These are phyloP conservation scores for Drepana falcataria DNA, from an alignment of 2,888 invertebrate genomes.

Conservation along the genomic window DNA sequence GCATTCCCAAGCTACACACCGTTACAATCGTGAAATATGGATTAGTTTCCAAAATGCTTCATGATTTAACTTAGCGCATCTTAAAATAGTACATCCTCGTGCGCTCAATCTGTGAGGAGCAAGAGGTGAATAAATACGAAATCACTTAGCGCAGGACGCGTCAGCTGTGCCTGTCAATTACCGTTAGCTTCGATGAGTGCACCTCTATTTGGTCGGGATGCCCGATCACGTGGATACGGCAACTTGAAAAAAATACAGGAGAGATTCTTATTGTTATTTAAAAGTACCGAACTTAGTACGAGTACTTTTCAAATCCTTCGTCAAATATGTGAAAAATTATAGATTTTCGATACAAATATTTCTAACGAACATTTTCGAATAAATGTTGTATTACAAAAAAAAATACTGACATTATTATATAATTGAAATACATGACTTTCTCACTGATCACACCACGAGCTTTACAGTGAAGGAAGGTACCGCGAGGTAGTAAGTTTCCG, in stretches of 20 bases:
- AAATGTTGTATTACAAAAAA: no score
- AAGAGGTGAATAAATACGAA: constrained; percentile 27
- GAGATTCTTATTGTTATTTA: constrained; percentile 14
- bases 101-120: constrained; percentile 10
- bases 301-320: no score
- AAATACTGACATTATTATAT: no score
- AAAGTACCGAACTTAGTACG: no score
- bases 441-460: no score
- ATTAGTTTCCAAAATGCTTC: constrained; percentile 5
- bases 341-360: no score
- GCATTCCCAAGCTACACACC: no score
- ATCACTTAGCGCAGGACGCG: constrained; percentile 25
- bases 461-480: no score
- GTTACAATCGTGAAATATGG: neutral
- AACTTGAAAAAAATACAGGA: constrained; percentile 5
- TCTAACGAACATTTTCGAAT: no score
- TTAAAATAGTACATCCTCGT: constrained; percentile 13
- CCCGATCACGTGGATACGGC: constrained; percentile 23
- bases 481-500: no score
- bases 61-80: constrained; percentile 18
- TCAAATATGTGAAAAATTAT: no score
- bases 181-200: constrained; percentile 10
- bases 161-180: constrained; percentile 31
- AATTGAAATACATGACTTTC: no score
- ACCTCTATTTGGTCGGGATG: constrained; percentile 4